These are phyloP conservation scores for Felis chaus DNA, from an alignment of 2,113 vertebrate species.

Conservation along the genomic window DNA sequence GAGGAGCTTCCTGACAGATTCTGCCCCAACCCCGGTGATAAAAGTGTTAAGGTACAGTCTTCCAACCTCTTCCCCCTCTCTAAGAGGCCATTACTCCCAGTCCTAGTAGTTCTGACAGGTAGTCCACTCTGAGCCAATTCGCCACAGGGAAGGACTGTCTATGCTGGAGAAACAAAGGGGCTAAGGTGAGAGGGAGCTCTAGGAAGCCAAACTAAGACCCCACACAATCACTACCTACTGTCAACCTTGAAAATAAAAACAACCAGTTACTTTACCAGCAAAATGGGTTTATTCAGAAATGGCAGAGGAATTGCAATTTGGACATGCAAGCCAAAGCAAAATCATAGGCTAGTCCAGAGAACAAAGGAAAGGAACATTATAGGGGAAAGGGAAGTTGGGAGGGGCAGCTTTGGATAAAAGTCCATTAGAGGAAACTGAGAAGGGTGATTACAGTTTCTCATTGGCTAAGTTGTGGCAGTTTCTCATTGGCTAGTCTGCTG, in stretches of 20 bases:
- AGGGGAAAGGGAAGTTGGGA: background rate
- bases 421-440: background rate
- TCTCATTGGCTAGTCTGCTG: background rate
- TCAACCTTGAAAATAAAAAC: background rate
- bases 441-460: background rate
- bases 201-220: background rate
- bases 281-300: background rate
- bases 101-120: background rate
- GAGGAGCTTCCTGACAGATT: background rate
- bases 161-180: background rate
- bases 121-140: background rate
- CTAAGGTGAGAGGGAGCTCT: background rate
- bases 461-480: background rate
- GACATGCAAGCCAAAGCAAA: background rate
- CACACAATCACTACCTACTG: background rate
- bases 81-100: too few relatives aligned
- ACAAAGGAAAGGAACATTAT: background rate
- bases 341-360: background rate
- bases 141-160: background rate
- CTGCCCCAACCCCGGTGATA: background rate
- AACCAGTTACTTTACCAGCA: background rate
- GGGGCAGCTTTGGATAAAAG: background rate
- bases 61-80: background rate
- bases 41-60: background rate
- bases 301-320: background rate